phyloP scores from a whole-genome alignment of 2,113 vertebrate genomes.

The Athene cunicularia region DNA sequence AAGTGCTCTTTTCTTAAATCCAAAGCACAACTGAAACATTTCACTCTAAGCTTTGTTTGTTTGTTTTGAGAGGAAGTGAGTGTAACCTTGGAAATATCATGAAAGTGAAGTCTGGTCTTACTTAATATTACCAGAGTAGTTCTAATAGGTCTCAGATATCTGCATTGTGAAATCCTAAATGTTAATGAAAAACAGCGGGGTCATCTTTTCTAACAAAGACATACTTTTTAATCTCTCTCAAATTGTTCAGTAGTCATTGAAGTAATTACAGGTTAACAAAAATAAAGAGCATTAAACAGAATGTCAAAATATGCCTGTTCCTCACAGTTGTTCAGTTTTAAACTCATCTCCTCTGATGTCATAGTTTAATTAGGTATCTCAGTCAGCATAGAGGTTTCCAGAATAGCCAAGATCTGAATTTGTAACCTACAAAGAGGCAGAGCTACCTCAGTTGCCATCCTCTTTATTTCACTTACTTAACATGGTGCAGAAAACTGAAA shows the following conservation, averaged over 20 bases:
- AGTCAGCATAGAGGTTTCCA: slow-evolving; percentile 9
- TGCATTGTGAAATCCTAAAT: slow-evolving; percentile 28
- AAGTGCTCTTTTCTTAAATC: neutral
- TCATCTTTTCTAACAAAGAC: neutral
- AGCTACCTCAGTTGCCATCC: neutral
- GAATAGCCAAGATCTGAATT: neutral
- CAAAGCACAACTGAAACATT: neutral
- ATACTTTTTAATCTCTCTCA: neutral
- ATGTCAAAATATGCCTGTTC: slow-evolving; percentile 46
- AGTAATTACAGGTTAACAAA: slow-evolving; percentile 30
- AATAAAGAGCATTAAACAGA: slow-evolving; percentile 44
- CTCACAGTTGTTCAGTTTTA: neutral
- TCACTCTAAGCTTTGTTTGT: neutral
- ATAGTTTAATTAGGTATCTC: slow-evolving; percentile 35
- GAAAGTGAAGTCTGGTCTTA: slow-evolving; percentile 1
- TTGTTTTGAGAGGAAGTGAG: neutral
- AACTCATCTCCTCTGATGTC: slow-evolving; percentile 27
- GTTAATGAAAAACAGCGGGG: slow-evolving; percentile 1
- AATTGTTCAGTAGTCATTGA: neutral
- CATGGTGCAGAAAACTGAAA: neutral
- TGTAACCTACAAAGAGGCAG: neutral
- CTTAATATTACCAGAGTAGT: slow-evolving; percentile 5
- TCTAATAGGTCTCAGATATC: neutral
- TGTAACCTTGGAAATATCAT: neutral
- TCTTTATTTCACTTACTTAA: neutral